phyloP scores from a whole-genome alignment of 2,888 invertebrate species.

The Synergus laeviventris region DNA sequence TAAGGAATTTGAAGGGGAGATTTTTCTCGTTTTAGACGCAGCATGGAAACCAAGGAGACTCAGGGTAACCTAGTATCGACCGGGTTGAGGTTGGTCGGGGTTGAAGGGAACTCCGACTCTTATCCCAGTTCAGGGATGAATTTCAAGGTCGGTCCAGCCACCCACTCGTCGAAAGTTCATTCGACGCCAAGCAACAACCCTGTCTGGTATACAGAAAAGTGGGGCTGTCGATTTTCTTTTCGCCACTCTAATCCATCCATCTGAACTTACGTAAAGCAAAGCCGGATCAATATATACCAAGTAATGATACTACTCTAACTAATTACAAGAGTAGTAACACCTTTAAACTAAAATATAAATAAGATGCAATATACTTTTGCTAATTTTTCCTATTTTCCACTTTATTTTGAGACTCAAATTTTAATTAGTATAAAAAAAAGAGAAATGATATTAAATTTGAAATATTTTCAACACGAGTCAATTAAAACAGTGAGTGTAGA shows the following conservation, averaged over 20 bases:
- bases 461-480: neutral
- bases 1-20: conserved; percentile 26
- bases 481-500: neutral
- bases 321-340: no score
- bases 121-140: conserved; percentile 73
- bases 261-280: conserved; percentile 1
- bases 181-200: conserved; percentile 49
- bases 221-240: conserved; percentile 30
- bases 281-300: neutral
- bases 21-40: conserved; percentile 26
- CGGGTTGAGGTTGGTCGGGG: conserved; percentile 72
- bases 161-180: conserved; percentile 51
- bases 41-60: conserved; percentile 37
- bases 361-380: neutral
- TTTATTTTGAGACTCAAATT: neutral
- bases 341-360: neutral
- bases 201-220: conserved; percentile 3
- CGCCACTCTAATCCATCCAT: conserved; percentile 5
- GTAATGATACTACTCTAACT: neutral
- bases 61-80: conserved; percentile 70
- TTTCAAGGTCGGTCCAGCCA: conserved; percentile 70
- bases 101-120: conserved; percentile 59
- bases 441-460: neutral
- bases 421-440: neutral
- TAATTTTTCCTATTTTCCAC: neutral